Base-by-base conservation (phyloP, 1,140 invertebrate species). In the Arctopsyche grandis region DNA sequence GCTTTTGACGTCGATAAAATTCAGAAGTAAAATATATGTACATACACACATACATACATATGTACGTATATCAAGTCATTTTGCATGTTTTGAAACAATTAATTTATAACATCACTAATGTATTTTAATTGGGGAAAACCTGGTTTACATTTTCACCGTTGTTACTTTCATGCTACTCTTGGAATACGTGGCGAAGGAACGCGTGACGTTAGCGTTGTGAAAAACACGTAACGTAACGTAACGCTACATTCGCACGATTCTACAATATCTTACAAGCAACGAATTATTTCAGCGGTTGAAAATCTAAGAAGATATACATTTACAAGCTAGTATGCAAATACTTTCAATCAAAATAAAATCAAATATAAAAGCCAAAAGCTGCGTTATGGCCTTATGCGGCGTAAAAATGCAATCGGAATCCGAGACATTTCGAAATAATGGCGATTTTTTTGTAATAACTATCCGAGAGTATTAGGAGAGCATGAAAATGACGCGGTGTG, bases 371-470 rank as follows among this genome's bases (percentile, higher is more conserved):
- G n/a, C n/a, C n/a, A n/a, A n/a, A n/a, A n/a, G n/a, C n/a, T n/a
- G n/a, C n/a, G n/a, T n/a, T n/a, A n/a, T n/a, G n/a, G n/a, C n/a
- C n/a, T n/a, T n/a, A n/a, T n/a, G n/a, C n/a, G n/a, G n/a, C n/a
- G n/a, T n/a, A n/a, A n/a, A n/a, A 63, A 21, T 46, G 46, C 16
- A 38, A 71, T 3, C 16, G 16, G 21, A 16, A 71, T 71, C 22
- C n/a, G 10, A 46, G 22, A 56, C 12, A 74, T 74, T 56, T 21
- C 46, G 56, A 58, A 74, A 74, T 58, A 10, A 71, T 24, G 38
- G 43, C 26, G 7, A 76, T 76, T 76, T 76, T 76, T 76, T 76
- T 76, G 29, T 76, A 66, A 43, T 63, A 5, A 38, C 24, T 19
- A 38, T 63, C 43, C 29, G 74, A 14, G n/a, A 16, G 14, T 76